Base-by-base conservation (phyloP, 1,140 invertebrate species). In the Melanaphis sacchari region DNA sequence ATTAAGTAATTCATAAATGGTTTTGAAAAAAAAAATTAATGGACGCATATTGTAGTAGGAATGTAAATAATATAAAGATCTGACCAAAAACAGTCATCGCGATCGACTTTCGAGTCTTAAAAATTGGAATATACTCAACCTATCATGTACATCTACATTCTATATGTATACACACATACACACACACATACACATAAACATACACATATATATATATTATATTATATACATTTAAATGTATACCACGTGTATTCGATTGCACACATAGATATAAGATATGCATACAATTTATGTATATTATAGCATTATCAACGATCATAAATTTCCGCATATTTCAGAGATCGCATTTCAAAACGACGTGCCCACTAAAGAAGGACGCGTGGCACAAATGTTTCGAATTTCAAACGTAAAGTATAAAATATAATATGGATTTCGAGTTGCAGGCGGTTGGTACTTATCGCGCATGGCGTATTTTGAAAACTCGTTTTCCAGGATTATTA, bases 301-400 rank as follows among this genome's bases (percentile, higher is more conserved):
- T 85, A 21, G n/a, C 15, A 85, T 43, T 89, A 52, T 89, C n/a
- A 22, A 38, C 36, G 21, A 38, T 54, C 46, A 22, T 89, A 89
- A 89, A 89, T 89, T 89, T 54, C 88, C 36, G 36, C 36, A 22
- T 26, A 54, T 54, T 54, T 8, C 46, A 54, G 49, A 9, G 88
- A 89, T 89, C 49, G 88, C 21, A 40, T 89, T 89, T 52, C 41
- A 22, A n/a, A 43, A 87, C 82, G 82, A 76, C 41, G 38, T 84
- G 22, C 41, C 8, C 85, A 26, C 82, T 26, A 15, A 84, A 11
- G 31, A 1, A 88, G 82, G 31, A 36, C 85, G 11, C 31, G 11
- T 2, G 24, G 2, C 9, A 31, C 18, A 43, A 88, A 88, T 88
- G 43, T 43, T 43, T 88, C 85, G 43, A 88, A 88, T 88, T 46